Base-by-base conservation (phyloP, 2,797 vertebrate genomes). In the Botia kubotai region DNA sequence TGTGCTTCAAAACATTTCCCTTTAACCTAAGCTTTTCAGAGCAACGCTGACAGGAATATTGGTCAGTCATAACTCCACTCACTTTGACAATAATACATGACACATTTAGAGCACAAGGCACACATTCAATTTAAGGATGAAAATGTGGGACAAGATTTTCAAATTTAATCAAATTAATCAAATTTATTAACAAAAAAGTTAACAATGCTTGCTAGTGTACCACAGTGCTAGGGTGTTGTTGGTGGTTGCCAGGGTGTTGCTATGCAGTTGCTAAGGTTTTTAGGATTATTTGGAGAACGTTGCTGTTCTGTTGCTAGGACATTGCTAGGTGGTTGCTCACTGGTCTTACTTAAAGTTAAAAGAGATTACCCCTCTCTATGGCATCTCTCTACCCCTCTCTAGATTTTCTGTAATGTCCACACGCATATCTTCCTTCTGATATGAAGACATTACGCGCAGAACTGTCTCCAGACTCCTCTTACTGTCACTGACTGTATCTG, bases 201-300 rank as follows among this genome's bases (percentile, higher is more conserved):
- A 33, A 5, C 4, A 5, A 5, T 33, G 33, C 33, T 33, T 33
- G 33, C 33, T 33, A 33, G 33, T 33, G 33, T 33, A 33, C 1
- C 33, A 5, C 4, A 33, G 4, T 33, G 4, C 33, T 19, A 86
- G 71, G 79, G 83, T 83, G 87, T 83, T 84, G 84, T 26, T 26
- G 23, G 23, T 26, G 23, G 23, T 26, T 26, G 3, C 33, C 57
- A 86, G 71, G 79, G 83, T 83, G 87, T 83, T 84, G 84, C 90
- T 90, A 90, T 81, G 33, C 33, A 83, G 84, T 90, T 89, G 86
- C 73, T 68, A 83, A 69, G n/a, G 17, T n/a, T 46, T 11, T 21
- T 13, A 46, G 21, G 39, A 43, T 6, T 43, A 2, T 21, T 12
- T 23, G 5, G 10, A 46, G 43, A 46, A 46, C 57, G 21, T 77